Base-by-base conservation (phyloP, 1,140 invertebrate genomes). In the Ceratoteleas bidentatus region DNA sequence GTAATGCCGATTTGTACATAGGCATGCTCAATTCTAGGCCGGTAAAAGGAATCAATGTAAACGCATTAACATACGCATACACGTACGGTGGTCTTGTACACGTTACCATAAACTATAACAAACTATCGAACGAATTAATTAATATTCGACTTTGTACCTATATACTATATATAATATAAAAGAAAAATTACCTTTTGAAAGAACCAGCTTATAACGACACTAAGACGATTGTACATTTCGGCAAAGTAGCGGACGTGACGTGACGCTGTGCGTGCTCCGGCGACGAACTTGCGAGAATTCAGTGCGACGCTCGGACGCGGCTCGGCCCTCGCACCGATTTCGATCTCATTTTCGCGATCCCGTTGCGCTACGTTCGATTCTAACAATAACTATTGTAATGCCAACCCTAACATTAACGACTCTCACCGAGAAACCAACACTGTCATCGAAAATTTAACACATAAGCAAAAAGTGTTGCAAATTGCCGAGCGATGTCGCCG, bases 141-240 rank as follows among this genome's bases (percentile, higher is more conserved):
- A 88, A 89, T 89, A 88, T 88, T 85, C 84, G 85, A 88, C 88
- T 90, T 90, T 90, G 87, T 90, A 90, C 87, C 87, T 90, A 89
- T 90, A 87, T 87, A 88, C 80, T 75, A 75, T 60, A 62, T 56
- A 64, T 87, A 87, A 24, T 24, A 24, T 24, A 24, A 24, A n/a
- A 24, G 24, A 24, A 24, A 9, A 40, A 87, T 88, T 87, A 88
- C 80, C 74, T 85, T 86, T 89, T 85, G 87, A 85, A 68, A 84
- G 77, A 77, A 74, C 64, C 76, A 83, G 75, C 57, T 69, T 83
- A 73, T 73, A 76, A 84, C 47, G 61, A 76, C 58, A 79, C 81
- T 72, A 75, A 72, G 60, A 58, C 64, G 33, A 76, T 70, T 75
- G 79, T 64, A 70, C 62, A 72, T 83, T 73, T 79, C 50, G 64